These are phyloP conservation scores for Lottia gigantea DNA, from an alignment of 2,888 invertebrate species.

Conservation along the genomic window DNA sequence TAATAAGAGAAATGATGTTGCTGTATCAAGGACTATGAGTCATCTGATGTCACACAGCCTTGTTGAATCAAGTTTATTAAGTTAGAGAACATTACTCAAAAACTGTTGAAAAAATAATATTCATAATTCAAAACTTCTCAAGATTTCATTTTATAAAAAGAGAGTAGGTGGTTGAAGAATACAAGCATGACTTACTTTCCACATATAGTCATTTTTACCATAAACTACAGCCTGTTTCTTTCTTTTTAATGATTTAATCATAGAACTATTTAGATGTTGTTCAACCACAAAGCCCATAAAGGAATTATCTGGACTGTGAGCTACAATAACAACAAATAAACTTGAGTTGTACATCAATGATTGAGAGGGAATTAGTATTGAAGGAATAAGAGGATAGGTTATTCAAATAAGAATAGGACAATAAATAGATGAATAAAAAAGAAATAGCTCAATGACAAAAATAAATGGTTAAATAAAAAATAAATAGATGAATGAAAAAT, in stretches of 20 bases:
- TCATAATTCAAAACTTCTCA: too few relatives aligned
- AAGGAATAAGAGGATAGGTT: not conserved
- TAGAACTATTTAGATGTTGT: constrained; percentile 50
- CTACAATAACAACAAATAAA: constrained; percentile 51
- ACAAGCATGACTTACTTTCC: constrained; percentile 57
- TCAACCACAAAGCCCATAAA: constrained; percentile 71
- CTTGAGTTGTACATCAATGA: not conserved
- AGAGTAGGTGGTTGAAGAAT: too few relatives aligned
- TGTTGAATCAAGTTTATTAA: too few relatives aligned
- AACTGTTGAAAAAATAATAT: too few relatives aligned
- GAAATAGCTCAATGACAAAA: not conserved
- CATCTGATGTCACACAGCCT: too few relatives aligned
- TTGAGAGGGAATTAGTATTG: not conserved
- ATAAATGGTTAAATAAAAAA: too few relatives aligned
- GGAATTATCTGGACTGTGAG: constrained; percentile 70
- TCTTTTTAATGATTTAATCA: constrained; percentile 39
- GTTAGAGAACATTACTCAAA: too few relatives aligned
- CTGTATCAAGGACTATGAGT: too few relatives aligned
- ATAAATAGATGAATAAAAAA: not conserved
- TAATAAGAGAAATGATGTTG: too few relatives aligned
- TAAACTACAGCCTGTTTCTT: constrained; percentile 67
- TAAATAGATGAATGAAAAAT: too few relatives aligned
- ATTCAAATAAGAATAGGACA: not conserved
- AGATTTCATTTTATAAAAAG: too few relatives aligned
- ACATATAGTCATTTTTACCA: constrained; percentile 70